Conservation (phyloP, 2,888 invertebrate species). For the Luffia ferchaultella region DNA sequence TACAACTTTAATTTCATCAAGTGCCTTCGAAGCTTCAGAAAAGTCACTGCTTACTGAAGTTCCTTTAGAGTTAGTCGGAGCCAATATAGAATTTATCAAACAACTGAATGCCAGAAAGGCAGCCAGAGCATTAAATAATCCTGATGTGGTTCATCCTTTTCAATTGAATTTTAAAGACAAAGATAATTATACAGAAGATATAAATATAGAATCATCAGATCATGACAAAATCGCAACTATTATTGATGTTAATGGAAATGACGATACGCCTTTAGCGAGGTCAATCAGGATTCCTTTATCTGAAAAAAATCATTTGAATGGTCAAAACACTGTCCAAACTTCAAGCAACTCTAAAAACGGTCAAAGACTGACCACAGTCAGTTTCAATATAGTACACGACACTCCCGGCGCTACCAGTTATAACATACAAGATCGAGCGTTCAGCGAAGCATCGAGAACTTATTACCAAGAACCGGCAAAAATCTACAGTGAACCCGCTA, state of each 20-base stretch:
- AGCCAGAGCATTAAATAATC: slow-evolving; percentile 28
- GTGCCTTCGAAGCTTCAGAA: slow-evolving; percentile 29
- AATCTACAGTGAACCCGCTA: slow-evolving; percentile 56
- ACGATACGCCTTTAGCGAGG: slow-evolving; percentile 30
- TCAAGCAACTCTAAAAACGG: slow-evolving; percentile 26
- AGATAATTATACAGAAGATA: not conserved
- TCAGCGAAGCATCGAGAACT: not conserved
- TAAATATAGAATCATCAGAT: slow-evolving; percentile 31
- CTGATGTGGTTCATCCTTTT: slow-evolving; percentile 43
- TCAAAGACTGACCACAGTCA: slow-evolving; percentile 43
- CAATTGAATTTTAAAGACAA: slow-evolving; percentile 59
- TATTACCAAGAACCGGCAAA: slow-evolving; percentile 50
- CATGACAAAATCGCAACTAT: slow-evolving; percentile 16
- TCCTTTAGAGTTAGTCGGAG: slow-evolving; percentile 46
- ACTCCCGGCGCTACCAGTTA: slow-evolving; percentile 26
- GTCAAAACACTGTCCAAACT: slow-evolving; percentile 25
- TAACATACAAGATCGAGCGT: slow-evolving; percentile 14
- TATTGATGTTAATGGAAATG: not conserved
- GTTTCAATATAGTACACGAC: slow-evolving; percentile 49
- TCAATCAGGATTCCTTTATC: slow-evolving; percentile 30
- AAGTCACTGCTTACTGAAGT: slow-evolving; percentile 35
- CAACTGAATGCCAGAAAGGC: slow-evolving; percentile 52
- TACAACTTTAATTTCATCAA: slow-evolving; percentile 14
- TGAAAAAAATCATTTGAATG: slow-evolving; percentile 34
- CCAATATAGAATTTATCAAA: slow-evolving; percentile 57